These are phyloP conservation scores for Oxycera nigricornis DNA, from an alignment of 2,888 invertebrate genomes.

Conservation along the genomic window DNA sequence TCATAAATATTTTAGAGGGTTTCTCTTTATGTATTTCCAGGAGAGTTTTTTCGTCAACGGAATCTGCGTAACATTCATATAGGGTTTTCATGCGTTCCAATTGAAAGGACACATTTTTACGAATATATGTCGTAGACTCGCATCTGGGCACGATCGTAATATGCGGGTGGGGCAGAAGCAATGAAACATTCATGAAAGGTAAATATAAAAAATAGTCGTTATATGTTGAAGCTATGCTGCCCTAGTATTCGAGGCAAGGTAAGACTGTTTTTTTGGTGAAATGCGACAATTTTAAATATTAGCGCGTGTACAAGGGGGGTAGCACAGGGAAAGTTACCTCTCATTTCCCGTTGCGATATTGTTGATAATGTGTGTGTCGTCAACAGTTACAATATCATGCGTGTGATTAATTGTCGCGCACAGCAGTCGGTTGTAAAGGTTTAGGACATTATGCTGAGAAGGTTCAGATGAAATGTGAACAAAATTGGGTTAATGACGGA, in stretches of 20 bases:
- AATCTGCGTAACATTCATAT: neutral
- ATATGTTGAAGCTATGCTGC: neutral
- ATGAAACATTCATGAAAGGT: neutral
- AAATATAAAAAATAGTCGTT: neutral
- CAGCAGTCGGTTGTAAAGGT: neutral
- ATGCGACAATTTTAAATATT: neutral
- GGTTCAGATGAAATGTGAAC: no score
- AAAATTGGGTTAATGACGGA: no score
- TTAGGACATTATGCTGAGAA: no score
- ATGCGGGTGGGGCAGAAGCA: neutral
- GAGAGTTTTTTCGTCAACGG: neutral
- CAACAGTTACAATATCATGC: neutral
- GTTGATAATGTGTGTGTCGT: neutral
- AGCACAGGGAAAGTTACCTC: neutral
- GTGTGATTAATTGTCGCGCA: neutral
- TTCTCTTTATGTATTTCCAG: neutral
- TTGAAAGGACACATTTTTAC: neutral
- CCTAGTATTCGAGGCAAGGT: neutral
- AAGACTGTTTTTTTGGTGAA: neutral
- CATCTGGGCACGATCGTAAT: neutral
- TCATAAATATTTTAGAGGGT: constrained; percentile 33
- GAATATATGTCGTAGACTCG: neutral
- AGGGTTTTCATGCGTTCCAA: neutral
- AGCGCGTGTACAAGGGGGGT: neutral
- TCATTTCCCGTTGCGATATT: no score